Base-by-base conservation (phyloP, 1,140 invertebrate genomes). In the Ooceraea biroi region DNA sequence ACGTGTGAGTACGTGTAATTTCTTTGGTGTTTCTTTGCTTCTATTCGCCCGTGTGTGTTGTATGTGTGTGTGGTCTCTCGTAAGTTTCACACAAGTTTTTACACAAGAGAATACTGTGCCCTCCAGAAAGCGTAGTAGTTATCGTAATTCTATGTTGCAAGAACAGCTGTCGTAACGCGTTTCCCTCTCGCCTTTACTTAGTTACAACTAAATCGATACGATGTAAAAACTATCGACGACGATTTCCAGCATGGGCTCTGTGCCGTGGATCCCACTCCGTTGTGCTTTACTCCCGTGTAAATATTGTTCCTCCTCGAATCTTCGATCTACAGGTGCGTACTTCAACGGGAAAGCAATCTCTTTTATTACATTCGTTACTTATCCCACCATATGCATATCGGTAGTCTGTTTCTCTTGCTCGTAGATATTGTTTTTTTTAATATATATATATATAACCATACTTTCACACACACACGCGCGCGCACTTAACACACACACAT, bases 21-120 rank as follows among this genome's bases (percentile, higher is more conserved):
- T 87, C 86, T 83, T 87, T 88, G 85, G 72, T 63, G 71, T 72
- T 63, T 46, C 68, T n/a, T n/a, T n/a, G n/a, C n/a, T 52, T 88
- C 22, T 60, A 14, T 69, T 48, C 50, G 36, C 12, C 72, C 17
- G 58, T 69, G 57, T 27, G 22, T n/a, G n/a, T n/a, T n/a, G n/a
- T n/a, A n/a, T n/a, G n/a, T n/a, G n/a, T n/a, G 58, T 69, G 57
- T 27, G 22, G 73, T 63, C 36, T 84, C 52, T 69, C n/a, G 72
- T 84, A 71, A 66, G 71, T 55, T 78, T 80, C 52, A 78, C 27
- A 65, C 22, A 25, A 3, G 36, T 36, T 55, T 55, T 55, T 44
- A 74, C 52, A 50, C 46, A 82, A 72, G 55, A 72, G 78, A 74
- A 44, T 61, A 58, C n/a, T 74, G 55, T 82, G 55, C 50, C 41